These are phyloP conservation scores for Parasteatoda tepidariorum DNA, from an alignment of 1,140 invertebrate species.

Conservation along the genomic window DNA sequence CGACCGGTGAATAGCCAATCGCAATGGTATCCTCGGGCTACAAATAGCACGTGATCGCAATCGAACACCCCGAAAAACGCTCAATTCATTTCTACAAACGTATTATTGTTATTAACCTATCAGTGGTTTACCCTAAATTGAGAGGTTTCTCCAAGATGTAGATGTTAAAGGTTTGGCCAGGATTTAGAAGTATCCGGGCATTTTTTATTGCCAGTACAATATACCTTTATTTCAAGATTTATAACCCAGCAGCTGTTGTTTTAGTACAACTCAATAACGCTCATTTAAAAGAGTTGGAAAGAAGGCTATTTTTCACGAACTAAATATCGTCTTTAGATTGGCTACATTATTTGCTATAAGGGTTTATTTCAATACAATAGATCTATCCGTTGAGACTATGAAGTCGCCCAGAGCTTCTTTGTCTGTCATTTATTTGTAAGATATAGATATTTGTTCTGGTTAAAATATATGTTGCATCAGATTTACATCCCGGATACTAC, in stretches of 20 bases:
- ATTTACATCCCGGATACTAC: too few species aligned
- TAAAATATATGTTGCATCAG: too few species aligned
- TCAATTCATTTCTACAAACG: background rate
- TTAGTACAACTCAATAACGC: background rate
- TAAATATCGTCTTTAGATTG: background rate
- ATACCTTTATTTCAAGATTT: conserved; percentile 41
- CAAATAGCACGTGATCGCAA: conserved; percentile 53
- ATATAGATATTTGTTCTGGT: too few species aligned
- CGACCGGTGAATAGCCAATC: conserved; percentile 57
- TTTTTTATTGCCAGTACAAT: conserved; percentile 32
- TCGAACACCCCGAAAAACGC: background rate
- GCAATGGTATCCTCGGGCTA: conserved; percentile 27
- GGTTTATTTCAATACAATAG: too few species aligned
- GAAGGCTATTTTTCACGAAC: background rate
- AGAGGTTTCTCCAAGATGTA: conserved; percentile 26
- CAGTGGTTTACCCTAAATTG: conserved; percentile 34
- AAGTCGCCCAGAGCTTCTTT: background rate
- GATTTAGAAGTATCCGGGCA: background rate
- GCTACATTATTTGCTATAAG: background rate
- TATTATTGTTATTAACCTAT: conserved; percentile 60
- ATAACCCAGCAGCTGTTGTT: conserved; percentile 19
- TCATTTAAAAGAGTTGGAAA: background rate
- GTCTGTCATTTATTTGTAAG: too few species aligned
- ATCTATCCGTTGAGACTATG: background rate
- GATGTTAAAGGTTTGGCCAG: conserved; percentile 8